These are phyloP conservation scores for Melierax canorus DNA, from an alignment of 2,113 vertebrate species.

Conservation along the genomic window DNA sequence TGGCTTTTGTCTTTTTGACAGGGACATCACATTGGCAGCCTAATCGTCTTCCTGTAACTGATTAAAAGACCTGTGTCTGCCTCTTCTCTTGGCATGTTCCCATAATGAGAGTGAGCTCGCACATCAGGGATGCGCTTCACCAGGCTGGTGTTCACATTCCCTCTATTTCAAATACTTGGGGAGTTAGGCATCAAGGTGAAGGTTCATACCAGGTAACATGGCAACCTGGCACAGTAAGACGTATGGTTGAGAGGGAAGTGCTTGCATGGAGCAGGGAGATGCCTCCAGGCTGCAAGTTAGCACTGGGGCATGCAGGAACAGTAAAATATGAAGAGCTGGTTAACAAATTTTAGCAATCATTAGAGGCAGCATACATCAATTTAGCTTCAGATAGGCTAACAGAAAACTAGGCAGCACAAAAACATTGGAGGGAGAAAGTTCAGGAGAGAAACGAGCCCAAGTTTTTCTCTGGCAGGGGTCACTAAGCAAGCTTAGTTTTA, in stretches of 20 bases:
- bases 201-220: background rate
- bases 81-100: background rate
- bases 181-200: background rate
- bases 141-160: background rate
- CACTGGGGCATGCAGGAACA: background rate
- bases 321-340: background rate
- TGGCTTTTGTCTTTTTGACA: background rate
- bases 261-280: background rate
- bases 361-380: background rate
- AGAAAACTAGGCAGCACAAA: background rate
- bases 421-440: background rate
- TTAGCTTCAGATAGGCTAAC: background rate
- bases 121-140: accelerated
- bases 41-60: background rate
- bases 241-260: accelerated
- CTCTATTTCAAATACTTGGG: background rate
- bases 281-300: background rate
- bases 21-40: background rate
- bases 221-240: background rate
- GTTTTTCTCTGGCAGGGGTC: background rate
- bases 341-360: background rate
- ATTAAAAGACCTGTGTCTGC: background rate
- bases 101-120: background rate
- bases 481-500: background rate
- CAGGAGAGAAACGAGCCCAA: background rate